Evolutionary conservation across 2,113 vertebrate species (phyloP), one percentile per base, ranked within the genome.

Genomic region (Centropus bengalensis): DNA sequence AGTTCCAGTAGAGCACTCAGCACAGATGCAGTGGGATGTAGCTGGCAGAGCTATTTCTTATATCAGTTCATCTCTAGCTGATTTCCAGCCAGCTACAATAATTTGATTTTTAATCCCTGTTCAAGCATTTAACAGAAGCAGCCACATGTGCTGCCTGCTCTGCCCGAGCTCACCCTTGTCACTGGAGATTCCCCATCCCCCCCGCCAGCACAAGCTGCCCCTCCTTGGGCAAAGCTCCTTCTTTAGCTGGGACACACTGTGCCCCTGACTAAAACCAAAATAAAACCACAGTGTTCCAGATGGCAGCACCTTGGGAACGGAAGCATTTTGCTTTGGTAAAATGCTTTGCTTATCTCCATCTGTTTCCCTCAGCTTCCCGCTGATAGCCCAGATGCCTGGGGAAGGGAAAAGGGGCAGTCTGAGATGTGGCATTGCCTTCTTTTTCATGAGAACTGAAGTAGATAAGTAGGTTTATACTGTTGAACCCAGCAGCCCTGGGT

Each of bases 241-340:
- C 45, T 81, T 47, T 69, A 88, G 51, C 71, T 83, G 52, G 56
- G 63, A 63, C 32, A 6, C 2, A 3, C 30, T 63, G n/a, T 66
- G 85, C 38, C n/a, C 59, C 19, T 1, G 76, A 69, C 71, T 83
- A 30, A 90, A 91, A 71, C 30, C 47, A 64, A 95, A 94, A 90
- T 5, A 94, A 92, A 73, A 55, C 47, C 64, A 17, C 45, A 81
- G 83, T 52, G 59, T 88, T 78, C 60, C 86, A 90, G 80, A 93
- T 74, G 76, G 70, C 73, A 86, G 80, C 60, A 63, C 73, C 83
- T 77, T 93, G 95, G 88, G 80, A 95, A 95, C 32, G 60, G 88
- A 96, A 96, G 44, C 40, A 4, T 44, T 95, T 95, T 94, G 91
- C 88, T 92, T 88, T 44, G 69, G 69, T 81, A 67, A 93, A 93